These are phyloP conservation scores for Gonioctena quinquepunctata DNA, from an alignment of 1,140 invertebrate genomes.

Conservation along the genomic window DNA sequence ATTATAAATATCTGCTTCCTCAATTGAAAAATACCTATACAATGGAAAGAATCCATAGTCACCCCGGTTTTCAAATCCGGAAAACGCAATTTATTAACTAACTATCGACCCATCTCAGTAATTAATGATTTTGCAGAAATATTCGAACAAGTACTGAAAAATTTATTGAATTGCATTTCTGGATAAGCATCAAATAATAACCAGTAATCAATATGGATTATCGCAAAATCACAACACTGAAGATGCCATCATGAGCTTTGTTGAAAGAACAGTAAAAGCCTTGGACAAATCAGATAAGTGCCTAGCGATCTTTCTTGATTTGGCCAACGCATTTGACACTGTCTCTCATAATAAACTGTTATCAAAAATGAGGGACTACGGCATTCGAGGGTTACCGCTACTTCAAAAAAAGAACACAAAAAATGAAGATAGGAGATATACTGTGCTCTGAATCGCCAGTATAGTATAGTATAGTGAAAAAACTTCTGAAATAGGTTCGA, in stretches of 20 bases:
- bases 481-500: neutral
- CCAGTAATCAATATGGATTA: neutral
- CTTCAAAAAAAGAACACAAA: neutral
- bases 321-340: constrained; percentile 1
- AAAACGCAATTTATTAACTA: neutral
- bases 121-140: neutral
- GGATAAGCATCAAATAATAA: neutral
- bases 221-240: neutral
- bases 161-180: neutral
- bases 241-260: neutral
- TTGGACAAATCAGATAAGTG: neutral
- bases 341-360: neutral
- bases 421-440: neutral
- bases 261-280: neutral
- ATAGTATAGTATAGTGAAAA: neutral
- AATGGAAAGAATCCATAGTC: neutral
- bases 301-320: neutral
- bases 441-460: neutral
- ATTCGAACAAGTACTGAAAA: neutral
- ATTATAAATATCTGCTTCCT: neutral
- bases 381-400: neutral
- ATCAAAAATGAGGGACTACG: neutral
- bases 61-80: neutral
- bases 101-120: neutral
- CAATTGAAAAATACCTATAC: neutral